phyloP scores from a whole-genome alignment of 2,888 invertebrate genomes.

The Tinea trinotella region DNA sequence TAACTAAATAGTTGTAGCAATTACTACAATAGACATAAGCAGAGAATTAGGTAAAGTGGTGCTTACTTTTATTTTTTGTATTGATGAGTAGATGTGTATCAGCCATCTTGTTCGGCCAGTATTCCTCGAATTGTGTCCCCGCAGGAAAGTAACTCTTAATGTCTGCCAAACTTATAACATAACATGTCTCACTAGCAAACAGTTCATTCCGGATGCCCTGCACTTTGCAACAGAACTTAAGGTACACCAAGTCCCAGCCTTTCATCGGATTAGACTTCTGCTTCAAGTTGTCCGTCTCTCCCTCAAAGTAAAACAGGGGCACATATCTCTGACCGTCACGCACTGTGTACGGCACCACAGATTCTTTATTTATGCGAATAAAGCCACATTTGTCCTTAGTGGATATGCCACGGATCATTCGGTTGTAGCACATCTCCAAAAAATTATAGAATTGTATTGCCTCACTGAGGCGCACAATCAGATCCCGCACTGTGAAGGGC shows the following conservation, averaged over 20 bases:
- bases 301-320: conserved; percentile 89
- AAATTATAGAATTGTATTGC: conserved; percentile 93
- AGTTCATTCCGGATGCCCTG: conserved; percentile 93
- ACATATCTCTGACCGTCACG: conserved; percentile 89
- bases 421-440: conserved; percentile 90
- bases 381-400: conserved; percentile 89
- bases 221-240: conserved; percentile 95
- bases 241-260: conserved; percentile 93
- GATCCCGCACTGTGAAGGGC: conserved; percentile 88
- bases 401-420: conserved; percentile 79
- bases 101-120: conserved; percentile 92
- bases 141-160: conserved; percentile 93
- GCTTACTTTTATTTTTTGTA: background rate
- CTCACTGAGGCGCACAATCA: conserved; percentile 90
- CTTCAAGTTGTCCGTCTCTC: conserved; percentile 92
- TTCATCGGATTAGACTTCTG: conserved; percentile 88
- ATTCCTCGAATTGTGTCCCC: conserved; percentile 91
- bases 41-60: too few relatives aligned
- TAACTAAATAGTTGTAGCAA: too few relatives aligned
- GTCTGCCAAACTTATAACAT: conserved; percentile 90
- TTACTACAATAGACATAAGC: too few relatives aligned
- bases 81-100: conserved; percentile 82
- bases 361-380: conserved; percentile 92
- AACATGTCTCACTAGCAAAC: conserved; percentile 91
- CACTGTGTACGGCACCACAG: conserved; percentile 93